Conservation (phyloP, 2,113 vertebrate genomes). For the Erinaceus europaeus region DNA sequence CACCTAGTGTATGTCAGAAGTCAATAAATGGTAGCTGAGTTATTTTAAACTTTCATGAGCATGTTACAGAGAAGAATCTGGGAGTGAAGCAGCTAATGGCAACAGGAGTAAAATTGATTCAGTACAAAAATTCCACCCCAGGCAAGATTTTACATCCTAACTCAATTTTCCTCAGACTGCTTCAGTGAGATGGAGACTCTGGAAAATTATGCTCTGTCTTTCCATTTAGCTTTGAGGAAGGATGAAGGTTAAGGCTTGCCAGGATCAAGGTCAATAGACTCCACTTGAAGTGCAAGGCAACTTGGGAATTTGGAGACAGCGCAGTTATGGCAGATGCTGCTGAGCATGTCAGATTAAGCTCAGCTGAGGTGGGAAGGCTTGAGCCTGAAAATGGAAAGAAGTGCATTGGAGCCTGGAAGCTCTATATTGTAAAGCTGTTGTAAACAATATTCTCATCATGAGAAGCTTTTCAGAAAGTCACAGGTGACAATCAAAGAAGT, state of each 20-base stretch:
- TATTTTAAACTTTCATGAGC: slow-evolving; percentile 63
- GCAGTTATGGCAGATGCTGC: background rate
- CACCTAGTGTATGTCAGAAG: slow-evolving; percentile 6
- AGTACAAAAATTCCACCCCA: background rate
- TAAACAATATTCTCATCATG: slow-evolving; percentile 18
- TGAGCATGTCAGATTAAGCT: slow-evolving; percentile 31
- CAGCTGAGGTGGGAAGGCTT: background rate
- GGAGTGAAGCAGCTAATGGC: background rate
- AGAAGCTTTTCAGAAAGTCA: slow-evolving; percentile 47
- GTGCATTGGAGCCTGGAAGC: background rate
- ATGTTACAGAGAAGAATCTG: slow-evolving; percentile 16
- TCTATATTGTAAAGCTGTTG: background rate
- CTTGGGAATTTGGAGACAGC: slow-evolving; percentile 31
- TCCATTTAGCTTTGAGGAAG: background rate
- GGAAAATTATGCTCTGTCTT: background rate
- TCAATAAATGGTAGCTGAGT: slow-evolving; percentile 46
- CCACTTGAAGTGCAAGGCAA: background rate
- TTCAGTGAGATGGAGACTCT: background rate
- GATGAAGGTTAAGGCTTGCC: slow-evolving; percentile 44
- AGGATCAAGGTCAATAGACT: slow-evolving; percentile 64
- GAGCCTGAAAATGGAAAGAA: background rate
- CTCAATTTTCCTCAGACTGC: background rate
- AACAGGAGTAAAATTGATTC: slow-evolving; percentile 17
- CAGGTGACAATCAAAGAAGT: slow-evolving; percentile 25
- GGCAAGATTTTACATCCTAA: background rate